Evolutionary conservation across 1,140 invertebrate genomes (phyloP).

Genomic region (Formica exsecta): DNA sequence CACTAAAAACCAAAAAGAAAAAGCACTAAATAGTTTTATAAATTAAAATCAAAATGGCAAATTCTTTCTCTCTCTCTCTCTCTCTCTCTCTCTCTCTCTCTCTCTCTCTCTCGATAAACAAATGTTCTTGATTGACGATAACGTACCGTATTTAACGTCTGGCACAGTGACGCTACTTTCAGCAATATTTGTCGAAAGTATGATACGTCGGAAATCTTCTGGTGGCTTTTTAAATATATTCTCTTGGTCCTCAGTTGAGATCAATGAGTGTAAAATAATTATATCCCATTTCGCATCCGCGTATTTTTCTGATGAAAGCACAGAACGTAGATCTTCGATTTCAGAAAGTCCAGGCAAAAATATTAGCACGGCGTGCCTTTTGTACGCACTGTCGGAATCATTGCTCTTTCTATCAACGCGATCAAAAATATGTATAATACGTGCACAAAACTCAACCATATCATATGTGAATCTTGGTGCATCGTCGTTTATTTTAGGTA

Average conservation of each 20-base stretch:
- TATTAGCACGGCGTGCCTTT: constrained; percentile 91
- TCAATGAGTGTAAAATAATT: constrained; percentile 91
- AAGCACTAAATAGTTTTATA: not conserved
- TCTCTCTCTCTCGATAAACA: no score
- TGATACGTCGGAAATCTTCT: constrained; percentile 92
- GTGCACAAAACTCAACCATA: constrained; percentile 88
- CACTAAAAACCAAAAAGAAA: constrained; percentile 88
- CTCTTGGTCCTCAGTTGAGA: constrained; percentile 92
- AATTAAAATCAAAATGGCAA: not conserved
- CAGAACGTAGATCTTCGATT: constrained; percentile 90
- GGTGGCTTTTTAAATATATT: constrained; percentile 89
- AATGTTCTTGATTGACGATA: not conserved
- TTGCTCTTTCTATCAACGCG: constrained; percentile 87
- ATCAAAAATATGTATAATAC: constrained; percentile 91
- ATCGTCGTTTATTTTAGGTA: constrained; percentile 84
- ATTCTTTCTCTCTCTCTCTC: no score
- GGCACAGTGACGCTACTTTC: constrained; percentile 99
- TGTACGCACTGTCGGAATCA: constrained; percentile 18
- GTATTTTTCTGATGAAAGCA: constrained; percentile 75
- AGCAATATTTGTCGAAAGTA: constrained; percentile 98
- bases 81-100: no score
- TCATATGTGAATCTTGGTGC: constrained; percentile 87
- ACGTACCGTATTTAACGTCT: constrained; percentile 94
- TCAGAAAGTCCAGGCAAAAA: constrained; percentile 96
- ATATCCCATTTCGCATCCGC: constrained; percentile 87